phyloP scores from a whole-genome alignment of 2,888 invertebrate species.

The Coelinius sp. region DNA sequence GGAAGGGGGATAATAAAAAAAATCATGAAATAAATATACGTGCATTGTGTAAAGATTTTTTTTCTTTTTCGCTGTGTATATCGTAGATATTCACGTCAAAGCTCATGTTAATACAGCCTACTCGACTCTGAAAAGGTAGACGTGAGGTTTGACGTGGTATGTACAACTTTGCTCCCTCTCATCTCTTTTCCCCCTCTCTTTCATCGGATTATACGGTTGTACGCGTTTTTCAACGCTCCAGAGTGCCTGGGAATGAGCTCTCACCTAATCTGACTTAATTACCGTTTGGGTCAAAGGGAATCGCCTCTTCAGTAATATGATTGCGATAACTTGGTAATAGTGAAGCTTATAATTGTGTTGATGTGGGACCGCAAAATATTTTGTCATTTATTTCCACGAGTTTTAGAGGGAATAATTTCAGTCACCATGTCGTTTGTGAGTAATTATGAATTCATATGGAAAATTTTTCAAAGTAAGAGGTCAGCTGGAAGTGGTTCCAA shows the following conservation, averaged over 20 bases:
- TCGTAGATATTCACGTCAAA: neutral
- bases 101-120: neutral
- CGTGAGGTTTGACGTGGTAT: constrained; percentile 6
- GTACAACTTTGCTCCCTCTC: neutral
- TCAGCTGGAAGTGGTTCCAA: neutral
- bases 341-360: neutral
- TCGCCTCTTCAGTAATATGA: constrained; percentile 6
- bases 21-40: neutral
- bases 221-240: neutral
- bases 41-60: neutral
- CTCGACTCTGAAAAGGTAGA: constrained; percentile 1
- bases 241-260: neutral
- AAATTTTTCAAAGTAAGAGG: neutral
- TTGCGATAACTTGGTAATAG: neutral
- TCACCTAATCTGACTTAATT: constrained; percentile 19
- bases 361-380: neutral
- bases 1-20: neutral
- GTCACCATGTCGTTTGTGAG: neutral
- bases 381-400: neutral
- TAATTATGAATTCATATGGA: neutral
- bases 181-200: neutral
- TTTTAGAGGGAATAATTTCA: neutral
- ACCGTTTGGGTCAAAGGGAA: constrained; percentile 4
- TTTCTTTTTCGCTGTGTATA: neutral
- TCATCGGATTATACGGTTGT: constrained; percentile 2